phyloP scores from a whole-genome alignment of 2,888 invertebrate species.

The Zelleria hepariella region DNA sequence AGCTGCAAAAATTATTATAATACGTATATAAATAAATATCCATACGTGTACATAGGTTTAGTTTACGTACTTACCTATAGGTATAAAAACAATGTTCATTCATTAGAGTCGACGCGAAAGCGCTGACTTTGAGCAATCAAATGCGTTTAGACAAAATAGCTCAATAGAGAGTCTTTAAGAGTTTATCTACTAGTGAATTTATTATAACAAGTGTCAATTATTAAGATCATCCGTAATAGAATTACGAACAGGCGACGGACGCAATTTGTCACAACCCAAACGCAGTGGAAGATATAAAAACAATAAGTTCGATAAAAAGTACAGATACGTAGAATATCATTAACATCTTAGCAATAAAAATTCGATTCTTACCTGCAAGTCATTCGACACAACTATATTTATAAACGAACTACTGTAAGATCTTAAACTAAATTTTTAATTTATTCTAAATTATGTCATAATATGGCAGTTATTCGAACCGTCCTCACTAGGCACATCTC shows the following conservation, averaged over 20 bases:
- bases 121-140: constrained; percentile 62
- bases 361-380: constrained; percentile 61
- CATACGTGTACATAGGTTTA: constrained; percentile 50
- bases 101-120: constrained; percentile 45
- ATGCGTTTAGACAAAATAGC: constrained; percentile 37
- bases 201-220: constrained; percentile 58
- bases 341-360: constrained; percentile 41
- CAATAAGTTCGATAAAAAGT: constrained; percentile 27
- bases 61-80: constrained; percentile 45
- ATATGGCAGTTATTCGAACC: constrained; percentile 72
- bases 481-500: constrained; percentile 58
- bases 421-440: constrained; percentile 54
- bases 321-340: constrained; percentile 30
- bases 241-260: constrained; percentile 31
- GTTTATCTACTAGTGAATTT: constrained; percentile 45
- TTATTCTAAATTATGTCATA: constrained; percentile 65
- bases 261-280: constrained; percentile 31
- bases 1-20: constrained; percentile 68
- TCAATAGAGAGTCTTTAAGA: constrained; percentile 23
- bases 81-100: constrained; percentile 41
- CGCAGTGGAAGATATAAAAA: constrained; percentile 37
- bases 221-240: constrained; percentile 22
- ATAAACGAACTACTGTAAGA: constrained; percentile 51
- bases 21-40: constrained; percentile 67
- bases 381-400: constrained; percentile 40